Evolutionary conservation across 2,888 invertebrate species (phyloP).

Genomic region (Leptinotarsa juncta): DNA sequence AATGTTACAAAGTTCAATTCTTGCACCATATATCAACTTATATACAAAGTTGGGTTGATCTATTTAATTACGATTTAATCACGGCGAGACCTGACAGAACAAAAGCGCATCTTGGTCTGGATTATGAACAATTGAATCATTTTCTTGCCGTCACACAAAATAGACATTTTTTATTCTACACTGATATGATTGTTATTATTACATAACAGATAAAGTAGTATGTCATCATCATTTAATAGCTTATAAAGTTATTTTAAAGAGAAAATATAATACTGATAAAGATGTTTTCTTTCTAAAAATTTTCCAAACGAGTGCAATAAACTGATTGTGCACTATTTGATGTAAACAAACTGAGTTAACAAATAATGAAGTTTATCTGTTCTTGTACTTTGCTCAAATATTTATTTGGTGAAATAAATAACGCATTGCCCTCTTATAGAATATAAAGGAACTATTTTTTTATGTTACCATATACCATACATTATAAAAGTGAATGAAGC

Average conservation of each 20-base stretch:
- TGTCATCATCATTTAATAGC: not conserved
- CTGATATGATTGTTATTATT: not conserved
- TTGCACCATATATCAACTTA: too few relatives aligned
- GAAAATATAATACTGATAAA: not conserved
- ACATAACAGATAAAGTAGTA: not conserved
- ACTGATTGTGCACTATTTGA: not conserved
- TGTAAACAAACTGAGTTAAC: slow-evolving; percentile 2
- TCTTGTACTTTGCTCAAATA: not conserved
- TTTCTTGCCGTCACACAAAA: not conserved
- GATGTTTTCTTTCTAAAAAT: not conserved
- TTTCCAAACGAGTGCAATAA: slow-evolving; percentile 5
- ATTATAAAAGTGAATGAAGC: not conserved
- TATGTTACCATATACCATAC: not conserved
- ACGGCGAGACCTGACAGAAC: not conserved
- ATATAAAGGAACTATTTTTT: not conserved
- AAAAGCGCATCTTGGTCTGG: not conserved
- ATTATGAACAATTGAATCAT: not conserved
- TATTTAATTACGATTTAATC: too few relatives aligned
- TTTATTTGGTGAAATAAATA: not conserved
- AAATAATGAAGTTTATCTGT: not conserved
- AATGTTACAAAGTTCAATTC: too few relatives aligned
- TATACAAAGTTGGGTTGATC: too few relatives aligned
- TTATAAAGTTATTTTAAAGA: too few relatives aligned
- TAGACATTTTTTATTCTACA: not conserved
- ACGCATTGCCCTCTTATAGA: not conserved